phyloP scores from a whole-genome alignment of 2,888 invertebrate genomes.

The Cinara cedri region DNA sequence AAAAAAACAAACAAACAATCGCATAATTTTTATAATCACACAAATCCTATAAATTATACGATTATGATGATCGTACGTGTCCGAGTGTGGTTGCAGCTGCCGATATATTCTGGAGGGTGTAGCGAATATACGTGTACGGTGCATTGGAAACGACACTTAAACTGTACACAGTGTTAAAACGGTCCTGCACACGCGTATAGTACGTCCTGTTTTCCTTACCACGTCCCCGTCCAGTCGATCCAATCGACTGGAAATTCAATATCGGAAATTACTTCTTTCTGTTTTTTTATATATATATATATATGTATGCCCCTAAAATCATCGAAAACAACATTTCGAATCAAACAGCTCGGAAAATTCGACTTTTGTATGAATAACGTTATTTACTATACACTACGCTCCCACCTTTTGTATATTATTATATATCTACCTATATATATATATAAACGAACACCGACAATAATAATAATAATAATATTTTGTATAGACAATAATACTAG shows the following conservation, averaged over 20 bases:
- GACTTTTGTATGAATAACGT: conserved; percentile 50
- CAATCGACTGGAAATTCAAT: conserved; percentile 56
- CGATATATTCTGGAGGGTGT: conserved; percentile 2
- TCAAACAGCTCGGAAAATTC: conserved; percentile 56
- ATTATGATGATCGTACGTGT: conserved; percentile 36
- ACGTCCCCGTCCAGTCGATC: conserved; percentile 12
- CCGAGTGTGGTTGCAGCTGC: conserved; percentile 55
- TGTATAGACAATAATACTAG: conserved; percentile 3
- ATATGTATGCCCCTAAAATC: conserved; percentile 35
- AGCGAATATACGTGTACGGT: not conserved
- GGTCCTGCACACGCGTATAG: not conserved
- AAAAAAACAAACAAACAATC: not conserved
- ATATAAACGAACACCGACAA: conserved; percentile 4
- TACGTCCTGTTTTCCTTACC: not conserved
- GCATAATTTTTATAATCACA: conserved; percentile 45
- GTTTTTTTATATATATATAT: not conserved
- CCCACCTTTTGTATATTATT: conserved; percentile 35
- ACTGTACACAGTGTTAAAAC: conserved; percentile 12
- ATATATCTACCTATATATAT: not conserved
- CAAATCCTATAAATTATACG: conserved; percentile 8
- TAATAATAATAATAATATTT: conserved; percentile 28
- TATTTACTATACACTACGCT: conserved; percentile 6
- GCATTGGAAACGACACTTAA: conserved; percentile 27
- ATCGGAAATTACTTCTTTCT: conserved; percentile 46
- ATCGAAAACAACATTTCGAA: conserved; percentile 50